Percentiles rank a stretch among this genome's conserved stretches.
phyloP scores from a whole-genome alignment of 2,797 vertebrate genomes.

The Karalla daura region DNA sequence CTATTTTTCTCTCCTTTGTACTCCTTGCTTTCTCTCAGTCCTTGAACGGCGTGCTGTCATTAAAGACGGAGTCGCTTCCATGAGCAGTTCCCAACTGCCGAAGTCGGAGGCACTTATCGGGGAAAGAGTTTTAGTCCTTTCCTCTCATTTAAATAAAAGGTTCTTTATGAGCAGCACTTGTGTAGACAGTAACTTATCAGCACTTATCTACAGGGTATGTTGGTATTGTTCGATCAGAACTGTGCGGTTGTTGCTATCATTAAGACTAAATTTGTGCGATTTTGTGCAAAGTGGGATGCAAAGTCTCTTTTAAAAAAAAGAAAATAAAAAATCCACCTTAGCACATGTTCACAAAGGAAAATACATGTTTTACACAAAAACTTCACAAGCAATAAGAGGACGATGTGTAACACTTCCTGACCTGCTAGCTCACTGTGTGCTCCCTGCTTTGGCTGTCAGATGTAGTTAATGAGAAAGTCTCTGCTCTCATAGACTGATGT shows the following conservation, averaged over 20 bases:
- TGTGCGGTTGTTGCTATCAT: slow-evolving; percentile 18
- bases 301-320: slow-evolving; percentile 10
- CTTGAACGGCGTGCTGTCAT: slow-evolving; percentile 48
- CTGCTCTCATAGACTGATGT: slow-evolving; percentile 50
- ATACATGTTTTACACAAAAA: slow-evolving; percentile 17
- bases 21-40: slow-evolving; percentile 34
- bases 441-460: slow-evolving; percentile 76
- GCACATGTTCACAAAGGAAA: neutral
- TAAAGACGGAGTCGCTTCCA: slow-evolving; percentile 49
- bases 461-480: slow-evolving; percentile 74
- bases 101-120: slow-evolving; percentile 49
- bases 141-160: slow-evolving; percentile 54
- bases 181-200: slow-evolving; percentile 51
- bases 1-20: slow-evolving; percentile 62
- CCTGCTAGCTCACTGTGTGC: slow-evolving; percentile 67
- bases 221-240: slow-evolving; percentile 35
- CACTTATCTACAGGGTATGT: slow-evolving; percentile 48
- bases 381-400: slow-evolving; percentile 61
- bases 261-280: slow-evolving; percentile 14
- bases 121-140: slow-evolving; percentile 41
- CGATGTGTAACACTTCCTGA: slow-evolving; percentile 62
- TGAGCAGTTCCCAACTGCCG: slow-evolving; percentile 28
- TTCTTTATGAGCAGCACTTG: slow-evolving; percentile 43
- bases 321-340: slow-evolving; percentile 27
- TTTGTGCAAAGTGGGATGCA: slow-evolving; percentile 19